These are phyloP conservation scores for Crotalus helleri DNA, from an alignment of 2,113 vertebrate species.

Conservation along the genomic window DNA sequence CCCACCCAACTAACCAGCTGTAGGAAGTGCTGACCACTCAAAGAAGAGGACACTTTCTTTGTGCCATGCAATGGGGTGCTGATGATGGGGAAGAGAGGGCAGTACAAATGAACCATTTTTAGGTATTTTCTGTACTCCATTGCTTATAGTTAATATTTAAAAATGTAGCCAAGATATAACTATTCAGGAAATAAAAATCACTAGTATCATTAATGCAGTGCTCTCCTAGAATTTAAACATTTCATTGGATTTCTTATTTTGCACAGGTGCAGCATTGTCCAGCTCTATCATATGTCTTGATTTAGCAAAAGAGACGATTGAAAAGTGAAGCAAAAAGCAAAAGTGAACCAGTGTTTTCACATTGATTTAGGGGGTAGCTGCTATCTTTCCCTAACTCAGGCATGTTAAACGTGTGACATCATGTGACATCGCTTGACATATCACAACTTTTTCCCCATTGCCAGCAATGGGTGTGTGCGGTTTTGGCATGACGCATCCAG, in stretches of 20 bases:
- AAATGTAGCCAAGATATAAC: slow-evolving; percentile 27
- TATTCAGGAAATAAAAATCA: not conserved
- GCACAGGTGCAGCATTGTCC: not conserved
- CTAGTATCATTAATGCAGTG: slow-evolving; percentile 31
- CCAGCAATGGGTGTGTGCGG: too few relatives aligned
- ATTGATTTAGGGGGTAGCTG: slow-evolving; percentile 5
- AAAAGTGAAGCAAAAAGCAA: not conserved
- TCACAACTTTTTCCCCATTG: too few relatives aligned
- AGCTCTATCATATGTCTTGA: slow-evolving; percentile 9
- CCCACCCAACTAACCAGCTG: not conserved
- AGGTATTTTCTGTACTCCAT: not conserved
- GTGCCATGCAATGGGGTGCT: not conserved
- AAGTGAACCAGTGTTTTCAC: not conserved
- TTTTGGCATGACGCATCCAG: too few relatives aligned
- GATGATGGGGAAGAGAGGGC: not conserved
- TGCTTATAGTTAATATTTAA: not conserved
- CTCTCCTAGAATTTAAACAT: not conserved
- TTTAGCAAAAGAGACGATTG: not conserved
- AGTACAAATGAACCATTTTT: not conserved
- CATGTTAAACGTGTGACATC: too few relatives aligned
- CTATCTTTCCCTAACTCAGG: not conserved
- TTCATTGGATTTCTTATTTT: slow-evolving; percentile 12
- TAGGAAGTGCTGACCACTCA: not conserved
- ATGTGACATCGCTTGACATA: too few relatives aligned
- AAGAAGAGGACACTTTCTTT: not conserved